A percentile compares a stretch with the other conserved stretches of the same genome.
Evolutionary conservation across 2,797 vertebrate genomes (phyloP).

Genomic region (Aselliscus stoliczkanus): DNA sequence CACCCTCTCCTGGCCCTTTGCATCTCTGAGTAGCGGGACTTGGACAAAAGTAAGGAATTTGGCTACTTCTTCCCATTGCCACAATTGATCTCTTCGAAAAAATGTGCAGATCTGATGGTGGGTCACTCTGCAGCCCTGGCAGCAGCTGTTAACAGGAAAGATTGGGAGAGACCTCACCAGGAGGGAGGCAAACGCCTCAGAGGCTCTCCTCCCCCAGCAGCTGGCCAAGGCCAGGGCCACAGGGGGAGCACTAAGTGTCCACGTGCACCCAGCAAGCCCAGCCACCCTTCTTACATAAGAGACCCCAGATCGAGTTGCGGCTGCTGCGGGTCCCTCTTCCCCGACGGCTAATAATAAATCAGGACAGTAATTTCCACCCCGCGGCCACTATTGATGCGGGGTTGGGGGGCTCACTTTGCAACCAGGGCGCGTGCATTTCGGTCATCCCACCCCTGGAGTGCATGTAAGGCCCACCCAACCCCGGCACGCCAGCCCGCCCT

Average conservation of each 20-base stretch:
- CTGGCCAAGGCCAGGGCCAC: not conserved
- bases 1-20: not conserved
- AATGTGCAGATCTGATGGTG: not conserved
- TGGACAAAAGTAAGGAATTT: not conserved
- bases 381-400: not conserved
- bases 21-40: not conserved
- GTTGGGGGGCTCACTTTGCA: constrained; percentile 28
- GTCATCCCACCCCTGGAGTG: not conserved
- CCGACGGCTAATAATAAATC: constrained; percentile 63
- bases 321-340: not conserved
- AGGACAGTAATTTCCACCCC: not conserved
- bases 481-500: not conserved
- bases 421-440: not conserved
- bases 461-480: not conserved
- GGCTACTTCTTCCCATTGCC: not conserved
- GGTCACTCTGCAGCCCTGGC: constrained; percentile 4
- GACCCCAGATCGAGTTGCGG: not conserved
- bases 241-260: not conserved
- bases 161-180: not conserved
- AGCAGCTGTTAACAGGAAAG: not conserved
- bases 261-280: constrained; percentile 3
- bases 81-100: not conserved
- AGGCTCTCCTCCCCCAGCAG: not conserved
- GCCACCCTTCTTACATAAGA: constrained; percentile 11
- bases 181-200: not conserved